Base-by-base conservation (phyloP, 2,113 vertebrate species). In the Semicossyphus pulcher region DNA sequence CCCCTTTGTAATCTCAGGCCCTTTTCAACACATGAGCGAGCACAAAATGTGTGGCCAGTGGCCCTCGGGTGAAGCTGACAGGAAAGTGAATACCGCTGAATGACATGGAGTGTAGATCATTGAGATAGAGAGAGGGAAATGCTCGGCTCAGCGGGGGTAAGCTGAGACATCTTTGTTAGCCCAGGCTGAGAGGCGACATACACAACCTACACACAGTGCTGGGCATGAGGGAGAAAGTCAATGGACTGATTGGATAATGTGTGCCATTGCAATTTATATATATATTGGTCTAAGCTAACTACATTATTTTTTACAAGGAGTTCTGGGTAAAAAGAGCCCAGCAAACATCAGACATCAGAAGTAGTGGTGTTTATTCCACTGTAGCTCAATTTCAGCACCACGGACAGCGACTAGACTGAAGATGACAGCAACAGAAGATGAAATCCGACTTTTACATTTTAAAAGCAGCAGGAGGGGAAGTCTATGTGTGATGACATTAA, bases 331-430 rank as follows among this genome's bases (percentile, higher is more conserved):
- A 15, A 12, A 56, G 51, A 63, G 21, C 14, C 21, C 5, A 20
- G 57, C 14, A 42, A 41, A 58, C 31, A 49, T 2, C 16, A n/a
- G n/a, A n/a, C n/a, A 5, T 0, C 21, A 44, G 56, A 16, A 45
- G 28, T 10, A 4, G 12, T 59, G 37, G 51, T 73, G 73, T 42
- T 64, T 62, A 49, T 36, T 56, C 25, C 64, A 37, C 68, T 65
- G 63, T 49, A 65, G 71, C 5, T 47, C 51, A 8, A 2, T 83
- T 92, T 92, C 92, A 94, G 93, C 69, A 94, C 92, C 92, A 80
- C 3, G 90, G 93, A 91, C 84, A 94, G 92, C 74, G 72, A 49
- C 51, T 39, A 53, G 14, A 11, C 47, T 49, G 18, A 10, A 37
- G 0, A 5, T 10, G 6, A 11, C 26, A 7, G 16, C 37, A 26